Percentiles rank a stretch among this genome's conserved stretches.
phyloP scores from a whole-genome alignment of 2,113 vertebrate genomes.

The Malurus cyaneus region DNA sequence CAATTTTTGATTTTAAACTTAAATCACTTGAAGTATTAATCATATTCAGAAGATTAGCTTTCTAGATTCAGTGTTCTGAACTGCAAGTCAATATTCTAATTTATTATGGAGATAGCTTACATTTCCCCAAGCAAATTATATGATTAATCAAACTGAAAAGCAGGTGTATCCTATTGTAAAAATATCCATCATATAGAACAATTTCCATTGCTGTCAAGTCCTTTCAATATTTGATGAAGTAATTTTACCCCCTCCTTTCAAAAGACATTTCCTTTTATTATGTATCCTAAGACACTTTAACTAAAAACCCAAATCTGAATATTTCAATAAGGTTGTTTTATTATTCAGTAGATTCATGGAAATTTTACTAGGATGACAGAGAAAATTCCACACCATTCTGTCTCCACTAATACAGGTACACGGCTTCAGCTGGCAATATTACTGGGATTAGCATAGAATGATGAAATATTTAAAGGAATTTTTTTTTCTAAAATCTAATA shows the following conservation, averaged over 20 bases:
- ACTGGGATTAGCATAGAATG: slow-evolving; percentile 97
- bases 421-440: slow-evolving; percentile 98
- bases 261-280: slow-evolving; percentile 93
- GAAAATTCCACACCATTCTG: slow-evolving; percentile 88
- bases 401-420: slow-evolving; percentile 91
- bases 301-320: slow-evolving; percentile 98
- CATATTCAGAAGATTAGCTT: slow-evolving; percentile 3
- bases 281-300: slow-evolving; percentile 96
- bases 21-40: slow-evolving; percentile 41
- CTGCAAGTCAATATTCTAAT: slow-evolving; percentile 33
- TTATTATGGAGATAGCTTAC: slow-evolving; percentile 26
- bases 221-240: slow-evolving; percentile 83
- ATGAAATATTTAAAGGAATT: slow-evolving; percentile 99
- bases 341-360: slow-evolving; percentile 98
- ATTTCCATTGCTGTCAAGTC: slow-evolving; percentile 75
- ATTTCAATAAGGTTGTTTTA: slow-evolving; percentile 98
- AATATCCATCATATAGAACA: slow-evolving; percentile 68
- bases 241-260: slow-evolving; percentile 78
- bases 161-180: slow-evolving; percentile 61
- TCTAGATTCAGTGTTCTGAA: slow-evolving; percentile 62
- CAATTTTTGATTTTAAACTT: slow-evolving; percentile 22
- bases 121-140: slow-evolving; percentile 60
- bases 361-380: slow-evolving; percentile 90
- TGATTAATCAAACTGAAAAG: slow-evolving; percentile 71
- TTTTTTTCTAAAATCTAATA: slow-evolving; percentile 95